Evolutionary conservation across 2,888 invertebrate genomes (phyloP).

Genomic region (Luperina testacea): DNA sequence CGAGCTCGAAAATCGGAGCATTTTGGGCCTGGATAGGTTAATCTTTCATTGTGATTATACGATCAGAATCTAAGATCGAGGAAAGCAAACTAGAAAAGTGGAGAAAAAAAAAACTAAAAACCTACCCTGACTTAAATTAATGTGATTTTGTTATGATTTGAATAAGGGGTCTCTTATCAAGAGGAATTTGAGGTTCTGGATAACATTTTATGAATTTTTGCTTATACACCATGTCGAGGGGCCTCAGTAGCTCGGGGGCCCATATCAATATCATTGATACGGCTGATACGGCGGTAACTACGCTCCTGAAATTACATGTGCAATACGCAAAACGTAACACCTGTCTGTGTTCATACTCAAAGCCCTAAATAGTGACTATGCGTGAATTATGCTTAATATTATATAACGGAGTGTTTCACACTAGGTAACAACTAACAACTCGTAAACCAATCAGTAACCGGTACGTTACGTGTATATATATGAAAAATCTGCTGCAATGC

Average conservation of each 20-base stretch:
- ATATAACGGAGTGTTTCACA: not conserved
- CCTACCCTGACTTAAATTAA: not conserved
- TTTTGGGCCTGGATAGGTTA: no score
- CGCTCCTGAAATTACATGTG: not conserved
- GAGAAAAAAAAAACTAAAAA: no score
- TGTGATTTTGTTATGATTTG: not conserved
- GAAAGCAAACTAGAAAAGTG: not conserved
- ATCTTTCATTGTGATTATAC: no score
- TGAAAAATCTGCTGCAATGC: conserved; percentile 30
- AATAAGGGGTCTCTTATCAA: not conserved
- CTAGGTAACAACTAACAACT: conserved; percentile 1
- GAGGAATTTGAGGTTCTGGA: not conserved
- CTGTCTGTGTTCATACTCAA: conserved; percentile 3
- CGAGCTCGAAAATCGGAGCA: not conserved
- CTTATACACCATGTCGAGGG: not conserved
- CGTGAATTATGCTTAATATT: conserved; percentile 3
- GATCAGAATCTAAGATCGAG: not conserved
- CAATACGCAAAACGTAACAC: not conserved
- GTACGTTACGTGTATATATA: conserved; percentile 22
- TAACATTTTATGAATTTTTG: no score
- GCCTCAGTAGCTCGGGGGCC: not conserved
- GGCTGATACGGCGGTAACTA: not conserved
- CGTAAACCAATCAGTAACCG: conserved; percentile 34
- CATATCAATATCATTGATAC: not conserved
- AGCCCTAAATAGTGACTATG: not conserved